A percentile compares a stretch with the other conserved stretches of the same genome.
Conservation (phyloP, 2,888 invertebrate species). For the Pachydiplax longipennis region DNA sequence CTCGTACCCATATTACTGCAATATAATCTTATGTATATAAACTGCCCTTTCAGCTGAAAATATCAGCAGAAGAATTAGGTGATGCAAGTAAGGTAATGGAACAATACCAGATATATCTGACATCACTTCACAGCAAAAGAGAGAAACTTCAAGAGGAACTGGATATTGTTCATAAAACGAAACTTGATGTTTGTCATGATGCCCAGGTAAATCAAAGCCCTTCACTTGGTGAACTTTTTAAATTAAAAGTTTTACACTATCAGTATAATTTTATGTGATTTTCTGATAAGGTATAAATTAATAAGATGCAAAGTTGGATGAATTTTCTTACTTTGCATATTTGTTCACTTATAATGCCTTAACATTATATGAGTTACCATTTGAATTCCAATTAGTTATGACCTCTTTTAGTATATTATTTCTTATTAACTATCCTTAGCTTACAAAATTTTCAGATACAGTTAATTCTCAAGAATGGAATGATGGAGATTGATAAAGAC, state of each 20-base stretch:
- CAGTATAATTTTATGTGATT: too few relatives aligned
- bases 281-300: too few relatives aligned
- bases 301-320: too few relatives aligned
- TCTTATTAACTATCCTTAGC: background rate
- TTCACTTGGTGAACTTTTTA: too few relatives aligned
- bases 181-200: constrained; percentile 57
- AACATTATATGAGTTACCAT: too few relatives aligned
- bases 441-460: constrained; percentile 59
- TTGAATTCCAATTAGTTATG: too few relatives aligned
- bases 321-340: too few relatives aligned
- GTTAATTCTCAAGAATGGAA: constrained; percentile 74
- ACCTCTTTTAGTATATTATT: too few relatives aligned
- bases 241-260: too few relatives aligned
- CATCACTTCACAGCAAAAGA: constrained; percentile 54
- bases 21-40: too few relatives aligned
- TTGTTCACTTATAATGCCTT: background rate
- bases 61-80: constrained; percentile 60
- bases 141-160: constrained; percentile 54
- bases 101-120: constrained; percentile 57
- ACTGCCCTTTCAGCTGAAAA: constrained; percentile 57
- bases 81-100: constrained; percentile 61
- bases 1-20: too few relatives aligned
- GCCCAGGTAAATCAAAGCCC: constrained; percentile 54
- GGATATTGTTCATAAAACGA: constrained; percentile 54
- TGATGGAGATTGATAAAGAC: constrained; percentile 70